These are phyloP conservation scores for Melitaea cinxia DNA, from an alignment of 1,140 invertebrate genomes.

Conservation along the genomic window DNA sequence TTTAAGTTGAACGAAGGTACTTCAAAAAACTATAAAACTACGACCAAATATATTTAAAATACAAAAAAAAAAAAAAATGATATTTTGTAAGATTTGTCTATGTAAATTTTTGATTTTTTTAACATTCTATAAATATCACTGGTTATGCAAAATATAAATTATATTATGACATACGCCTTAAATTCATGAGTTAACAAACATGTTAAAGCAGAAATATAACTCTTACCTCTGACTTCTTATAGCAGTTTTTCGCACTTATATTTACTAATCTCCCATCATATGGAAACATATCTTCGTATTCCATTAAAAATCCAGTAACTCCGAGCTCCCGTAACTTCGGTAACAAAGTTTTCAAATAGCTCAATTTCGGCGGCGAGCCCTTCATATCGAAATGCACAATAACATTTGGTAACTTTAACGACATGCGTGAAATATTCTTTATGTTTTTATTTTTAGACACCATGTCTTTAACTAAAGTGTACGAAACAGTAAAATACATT, in stretches of 20 bases:
- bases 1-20: too few relatives aligned
- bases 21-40: too few relatives aligned
- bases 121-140: too few relatives aligned
- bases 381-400: slow-evolving; percentile 95
- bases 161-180: too few relatives aligned
- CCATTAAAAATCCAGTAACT: slow-evolving; percentile 93
- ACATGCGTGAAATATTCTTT: slow-evolving; percentile 15
- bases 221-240: slow-evolving; percentile 87
- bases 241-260: slow-evolving; percentile 89
- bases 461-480: not conserved
- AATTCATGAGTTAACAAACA: too few relatives aligned
- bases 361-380: slow-evolving; percentile 90
- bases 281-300: slow-evolving; percentile 99
- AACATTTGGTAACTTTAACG: slow-evolving; percentile 49
- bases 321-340: slow-evolving; percentile 89
- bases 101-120: too few relatives aligned
- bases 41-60: too few relatives aligned
- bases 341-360: slow-evolving; percentile 86
- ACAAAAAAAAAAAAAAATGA: too few relatives aligned
- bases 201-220: too few relatives aligned
- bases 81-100: too few relatives aligned
- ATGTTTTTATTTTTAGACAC: not conserved
- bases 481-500: not conserved
- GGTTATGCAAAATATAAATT: too few relatives aligned
- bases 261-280: slow-evolving; percentile 86